These are phyloP conservation scores for Mythimna lalbum DNA, from an alignment of 2,888 invertebrate species.

Conservation along the genomic window DNA sequence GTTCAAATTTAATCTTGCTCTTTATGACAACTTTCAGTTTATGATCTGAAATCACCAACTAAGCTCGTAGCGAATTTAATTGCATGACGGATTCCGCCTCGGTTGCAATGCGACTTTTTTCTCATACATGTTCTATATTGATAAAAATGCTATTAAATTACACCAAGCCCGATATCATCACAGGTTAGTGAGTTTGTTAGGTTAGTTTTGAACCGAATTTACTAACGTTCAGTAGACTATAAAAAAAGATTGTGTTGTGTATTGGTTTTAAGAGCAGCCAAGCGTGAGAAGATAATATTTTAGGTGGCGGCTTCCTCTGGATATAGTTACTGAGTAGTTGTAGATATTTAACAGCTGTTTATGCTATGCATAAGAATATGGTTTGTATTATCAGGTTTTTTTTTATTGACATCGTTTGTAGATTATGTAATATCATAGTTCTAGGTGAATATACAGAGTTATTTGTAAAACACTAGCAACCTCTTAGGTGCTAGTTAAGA, in stretches of 20 bases:
- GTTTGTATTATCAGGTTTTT: neutral
- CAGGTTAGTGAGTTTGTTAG: conserved; percentile 13
- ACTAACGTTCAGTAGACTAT: conserved; percentile 66
- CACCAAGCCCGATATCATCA: conserved; percentile 6
- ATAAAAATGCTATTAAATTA: conserved; percentile 8
- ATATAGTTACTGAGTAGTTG: conserved; percentile 18
- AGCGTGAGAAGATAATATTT: conserved; percentile 66
- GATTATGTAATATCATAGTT: too few species aligned
- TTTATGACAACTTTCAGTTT: neutral
- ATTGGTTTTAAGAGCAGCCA: conserved; percentile 69
- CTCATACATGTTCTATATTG: neutral
- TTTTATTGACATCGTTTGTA: neutral
- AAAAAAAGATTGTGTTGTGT: conserved; percentile 70
- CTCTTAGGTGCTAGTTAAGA: too few species aligned
- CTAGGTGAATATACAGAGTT: too few species aligned
- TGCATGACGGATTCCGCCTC: too few species aligned
- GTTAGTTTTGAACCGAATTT: conserved; percentile 52
- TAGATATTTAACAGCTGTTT: conserved; percentile 9
- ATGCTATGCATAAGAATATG: neutral
- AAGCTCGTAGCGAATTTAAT: neutral
- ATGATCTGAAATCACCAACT: neutral
- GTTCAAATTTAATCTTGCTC: neutral
- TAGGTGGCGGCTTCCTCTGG: conserved; percentile 38
- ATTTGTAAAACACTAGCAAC: too few species aligned
- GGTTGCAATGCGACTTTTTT: too few species aligned